Evolutionary conservation across 2,797 vertebrate genomes (phyloP).

Genomic region (Tenualosa ilisha): DNA sequence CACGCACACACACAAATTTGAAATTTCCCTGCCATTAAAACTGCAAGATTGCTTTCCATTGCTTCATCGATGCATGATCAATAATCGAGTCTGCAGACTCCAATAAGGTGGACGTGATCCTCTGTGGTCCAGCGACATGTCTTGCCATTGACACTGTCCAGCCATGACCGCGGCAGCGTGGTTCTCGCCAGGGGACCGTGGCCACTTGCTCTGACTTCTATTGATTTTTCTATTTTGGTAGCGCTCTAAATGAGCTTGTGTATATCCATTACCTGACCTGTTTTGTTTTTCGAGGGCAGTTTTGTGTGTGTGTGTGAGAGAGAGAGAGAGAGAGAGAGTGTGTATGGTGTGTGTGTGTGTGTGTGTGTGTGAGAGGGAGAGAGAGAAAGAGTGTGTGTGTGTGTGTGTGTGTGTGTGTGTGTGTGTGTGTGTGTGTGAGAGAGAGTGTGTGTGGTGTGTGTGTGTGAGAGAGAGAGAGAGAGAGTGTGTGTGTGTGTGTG

Average conservation of each 20-base stretch:
- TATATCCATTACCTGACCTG: conserved; percentile 22
- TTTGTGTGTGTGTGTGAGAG: background rate
- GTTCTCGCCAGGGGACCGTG: background rate
- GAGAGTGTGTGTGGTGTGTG: background rate
- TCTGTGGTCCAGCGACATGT: background rate
- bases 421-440: background rate
- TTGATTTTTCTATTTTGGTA: conserved; percentile 14
- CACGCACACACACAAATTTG: background rate
- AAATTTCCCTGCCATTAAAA: background rate
- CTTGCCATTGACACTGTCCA: conserved; percentile 11
- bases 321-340: background rate
- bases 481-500: too few relatives aligned
- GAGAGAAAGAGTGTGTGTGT: background rate
- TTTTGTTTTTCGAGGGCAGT: conserved; percentile 17
- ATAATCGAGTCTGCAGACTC: conserved; percentile 1
- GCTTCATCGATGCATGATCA: background rate
- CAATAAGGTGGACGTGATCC: background rate
- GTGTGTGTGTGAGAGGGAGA: background rate
- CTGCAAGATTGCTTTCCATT: conserved; percentile 7
- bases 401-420: background rate
- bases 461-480: too few relatives aligned
- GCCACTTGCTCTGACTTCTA: background rate
- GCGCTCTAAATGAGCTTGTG: conserved; percentile 11
- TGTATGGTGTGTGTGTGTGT: background rate
- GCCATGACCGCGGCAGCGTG: background rate